phyloP scores from a whole-genome alignment of 2,797 vertebrate species.

The Mormyrus proboscirostris region DNA sequence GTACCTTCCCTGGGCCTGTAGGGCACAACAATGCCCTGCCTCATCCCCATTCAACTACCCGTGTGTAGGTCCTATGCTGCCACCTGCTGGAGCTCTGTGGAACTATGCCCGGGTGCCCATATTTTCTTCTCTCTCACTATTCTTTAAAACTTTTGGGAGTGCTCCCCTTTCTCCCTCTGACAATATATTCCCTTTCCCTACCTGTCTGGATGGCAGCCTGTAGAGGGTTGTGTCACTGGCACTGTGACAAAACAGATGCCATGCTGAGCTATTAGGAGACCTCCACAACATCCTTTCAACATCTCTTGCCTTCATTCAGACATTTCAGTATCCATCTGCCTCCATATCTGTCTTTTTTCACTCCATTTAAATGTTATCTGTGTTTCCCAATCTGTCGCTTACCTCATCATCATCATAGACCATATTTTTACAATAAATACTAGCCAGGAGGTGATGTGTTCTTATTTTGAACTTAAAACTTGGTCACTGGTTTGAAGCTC shows the following conservation, averaged over 20 bases:
- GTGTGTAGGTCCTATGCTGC: slow-evolving; percentile 69
- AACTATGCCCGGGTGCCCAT: neutral
- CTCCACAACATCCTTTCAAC: neutral
- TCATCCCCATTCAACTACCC: slow-evolving; percentile 89
- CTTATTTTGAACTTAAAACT: slow-evolving; percentile 5
- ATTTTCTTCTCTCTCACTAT: neutral
- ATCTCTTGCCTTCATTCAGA: neutral
- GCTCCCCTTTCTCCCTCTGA: slow-evolving; percentile 21
- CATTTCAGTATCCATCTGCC: neutral
- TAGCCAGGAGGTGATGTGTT: neutral
- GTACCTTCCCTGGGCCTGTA: slow-evolving; percentile 71
- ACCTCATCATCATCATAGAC: neutral
- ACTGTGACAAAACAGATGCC: neutral
- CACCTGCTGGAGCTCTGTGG: neutral
- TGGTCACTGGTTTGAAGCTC: slow-evolving; percentile 1
- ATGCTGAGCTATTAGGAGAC: neutral
- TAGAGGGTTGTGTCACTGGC: slow-evolving; percentile 34
- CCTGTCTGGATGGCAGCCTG: slow-evolving; percentile 29
- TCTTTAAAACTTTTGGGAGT: neutral
- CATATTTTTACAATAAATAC: slow-evolving; percentile 4
- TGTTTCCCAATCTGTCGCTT: neutral
- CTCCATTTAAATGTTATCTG: neutral
- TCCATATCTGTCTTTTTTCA: neutral
- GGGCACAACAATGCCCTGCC: slow-evolving; percentile 85
- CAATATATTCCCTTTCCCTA: slow-evolving; percentile 26